phyloP scores from a whole-genome alignment of 2,888 invertebrate species.

The Pristionchus maxplancki region DNA sequence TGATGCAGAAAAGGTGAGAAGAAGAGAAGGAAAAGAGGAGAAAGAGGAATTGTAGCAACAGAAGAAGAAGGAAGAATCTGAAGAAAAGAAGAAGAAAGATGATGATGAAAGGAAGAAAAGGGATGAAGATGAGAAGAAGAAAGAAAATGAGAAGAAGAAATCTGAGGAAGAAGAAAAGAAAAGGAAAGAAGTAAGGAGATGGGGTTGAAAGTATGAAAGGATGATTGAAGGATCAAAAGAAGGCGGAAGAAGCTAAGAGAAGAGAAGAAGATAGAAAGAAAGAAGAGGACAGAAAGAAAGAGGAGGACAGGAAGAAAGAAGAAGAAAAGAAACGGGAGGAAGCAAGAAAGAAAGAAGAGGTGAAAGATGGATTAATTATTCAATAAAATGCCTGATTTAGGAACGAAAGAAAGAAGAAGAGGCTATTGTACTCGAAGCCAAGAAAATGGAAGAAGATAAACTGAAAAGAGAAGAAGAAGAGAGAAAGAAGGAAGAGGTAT shows the following conservation, averaged over 20 bases:
- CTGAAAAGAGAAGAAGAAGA: background rate
- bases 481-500: background rate
- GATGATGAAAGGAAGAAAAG: background rate
- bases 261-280: background rate
- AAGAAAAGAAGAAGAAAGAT: background rate
- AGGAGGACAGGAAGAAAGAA: background rate
- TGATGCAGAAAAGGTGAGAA: background rate
- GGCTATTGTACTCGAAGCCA: background rate
- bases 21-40: background rate
- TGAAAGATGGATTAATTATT: background rate
- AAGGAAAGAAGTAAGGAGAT: background rate
- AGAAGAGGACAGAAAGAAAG: background rate
- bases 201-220: background rate
- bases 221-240: background rate
- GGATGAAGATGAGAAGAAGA: background rate
- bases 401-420: background rate
- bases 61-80: background rate
- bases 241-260: constrained; percentile 3
- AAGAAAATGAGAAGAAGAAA: background rate
- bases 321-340: background rate
- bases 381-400: background rate
- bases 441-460: background rate
- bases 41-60: background rate
- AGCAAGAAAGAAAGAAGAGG: background rate
- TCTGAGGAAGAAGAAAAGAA: background rate